Conservation (phyloP, 1,140 invertebrate species). For the Cataglyphis hispanica region DNA sequence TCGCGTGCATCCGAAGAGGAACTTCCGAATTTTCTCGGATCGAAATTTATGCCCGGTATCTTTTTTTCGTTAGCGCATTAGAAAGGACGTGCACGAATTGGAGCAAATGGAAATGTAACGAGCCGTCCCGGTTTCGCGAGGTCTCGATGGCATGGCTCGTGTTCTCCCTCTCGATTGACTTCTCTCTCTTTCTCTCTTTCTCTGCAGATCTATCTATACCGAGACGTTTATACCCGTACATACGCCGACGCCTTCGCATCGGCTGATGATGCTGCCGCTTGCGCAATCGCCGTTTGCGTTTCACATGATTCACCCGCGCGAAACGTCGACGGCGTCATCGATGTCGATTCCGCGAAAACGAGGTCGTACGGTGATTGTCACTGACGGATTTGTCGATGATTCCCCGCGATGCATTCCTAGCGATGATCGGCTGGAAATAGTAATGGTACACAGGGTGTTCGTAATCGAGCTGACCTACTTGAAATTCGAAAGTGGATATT, state of each 20-base stretch:
- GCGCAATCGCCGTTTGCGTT: constrained; percentile 66
- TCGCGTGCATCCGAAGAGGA: not conserved
- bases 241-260: constrained; percentile 65
- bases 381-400: constrained; percentile 55
- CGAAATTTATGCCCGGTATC: constrained; percentile 14
- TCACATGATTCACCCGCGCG: constrained; percentile 62
- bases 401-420: constrained; percentile 51
- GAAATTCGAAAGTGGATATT: constrained; percentile 42
- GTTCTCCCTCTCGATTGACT: constrained; percentile 55
- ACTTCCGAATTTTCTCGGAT: not conserved
- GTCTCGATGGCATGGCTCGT: constrained; percentile 62
- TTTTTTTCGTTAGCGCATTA: constrained; percentile 49
- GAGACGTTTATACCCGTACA: constrained; percentile 51
- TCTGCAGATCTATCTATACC: constrained; percentile 12
- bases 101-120: constrained; percentile 48
- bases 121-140: constrained; percentile 57
- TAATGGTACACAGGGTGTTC: not conserved
- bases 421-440: constrained; percentile 53
- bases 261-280: constrained; percentile 53
- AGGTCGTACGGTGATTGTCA: constrained; percentile 57
- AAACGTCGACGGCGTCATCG: constrained; percentile 45
- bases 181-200: not conserved
- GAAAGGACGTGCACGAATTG: constrained; percentile 38
- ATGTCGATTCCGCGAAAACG: constrained; percentile 50
- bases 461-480: constrained; percentile 44